phyloP scores from a whole-genome alignment of 2,797 vertebrate genomes.

The Manis pentadactyla region DNA sequence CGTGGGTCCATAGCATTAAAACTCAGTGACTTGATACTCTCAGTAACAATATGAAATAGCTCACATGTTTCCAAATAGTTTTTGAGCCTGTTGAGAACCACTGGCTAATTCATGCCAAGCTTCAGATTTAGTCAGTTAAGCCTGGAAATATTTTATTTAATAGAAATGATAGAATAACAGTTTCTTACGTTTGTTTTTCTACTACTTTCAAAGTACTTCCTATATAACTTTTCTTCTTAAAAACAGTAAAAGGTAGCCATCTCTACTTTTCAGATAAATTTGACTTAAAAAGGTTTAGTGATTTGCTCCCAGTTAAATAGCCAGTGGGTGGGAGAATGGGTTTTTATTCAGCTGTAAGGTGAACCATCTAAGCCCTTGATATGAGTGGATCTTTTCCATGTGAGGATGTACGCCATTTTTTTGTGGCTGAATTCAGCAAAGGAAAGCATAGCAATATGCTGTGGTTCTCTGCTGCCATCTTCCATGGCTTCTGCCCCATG shows the following conservation, averaged over 20 bases:
- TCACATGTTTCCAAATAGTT: neutral
- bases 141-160: neutral
- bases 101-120: too few species aligned
- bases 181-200: neutral
- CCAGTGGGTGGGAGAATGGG: too few species aligned
- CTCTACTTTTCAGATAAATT: neutral
- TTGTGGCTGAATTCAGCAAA: neutral
- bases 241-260: neutral
- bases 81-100: neutral
- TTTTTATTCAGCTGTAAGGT: neutral
- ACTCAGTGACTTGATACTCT: accelerated
- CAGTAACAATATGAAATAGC: neutral
- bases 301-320: neutral
- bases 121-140: neutral
- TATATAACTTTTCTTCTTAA: neutral
- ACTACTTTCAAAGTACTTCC: neutral
- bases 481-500: accelerated
- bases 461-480: too few species aligned
- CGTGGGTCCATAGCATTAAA: accelerated
- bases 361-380: neutral
- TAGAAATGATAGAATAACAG: neutral
- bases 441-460: accelerated
- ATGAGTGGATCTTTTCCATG: neutral
- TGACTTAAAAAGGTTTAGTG: neutral
- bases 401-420: accelerated